Base-by-base conservation (phyloP, 2,113 vertebrate genomes). In the Melospiza melodia region DNA sequence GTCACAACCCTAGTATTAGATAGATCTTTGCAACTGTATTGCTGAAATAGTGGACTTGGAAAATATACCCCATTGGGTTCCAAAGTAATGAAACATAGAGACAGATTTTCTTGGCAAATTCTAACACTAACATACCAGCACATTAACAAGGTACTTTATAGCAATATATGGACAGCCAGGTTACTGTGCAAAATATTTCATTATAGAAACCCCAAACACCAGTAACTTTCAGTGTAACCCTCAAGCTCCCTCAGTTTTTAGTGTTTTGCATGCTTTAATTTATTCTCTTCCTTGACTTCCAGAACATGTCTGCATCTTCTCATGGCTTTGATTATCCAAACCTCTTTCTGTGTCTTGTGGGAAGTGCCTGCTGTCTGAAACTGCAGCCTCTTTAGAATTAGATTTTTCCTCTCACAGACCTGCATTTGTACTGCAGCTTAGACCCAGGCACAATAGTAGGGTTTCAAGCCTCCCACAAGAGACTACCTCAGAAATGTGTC, bases 101-200 rank as follows among this genome's bases (percentile, higher is more conserved):
- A 84, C 23, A 76, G 77, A 93, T 94, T 94, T 95, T 89, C 81
- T 85, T 96, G 93, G 89, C 91, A 94, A 87, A 94, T 85, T 80
- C 84, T 82, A 88, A 77, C 67, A 77, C 84, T 91, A 95, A 97
- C 87, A 82, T 93, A 94, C 79, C 84, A 95, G 91, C 84, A 87
- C 89, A 94, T 94, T 96, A 94, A 94, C 63, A 93, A 80, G 75
- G 82, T 85, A 87, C 30, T 94, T 95, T 74, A 83, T 83, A 80
- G 74, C 12, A 95, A 62, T 73, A 79, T 51, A 78, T 2, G 11
- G 69, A 61, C 69, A 68, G 33, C 49, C 55, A 88, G 23, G 48
- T 93, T 83, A 87, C 89, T 73, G 63, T 80, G 33, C 54, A 94
- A 73, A 93, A 83, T 80, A 82, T 43, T 85, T 89, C 30, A 24